Percentiles rank a stretch among this genome's conserved stretches.
These are phyloP conservation scores for Neoniphon sammara DNA, from an alignment of 2,797 vertebrate genomes.

Conservation along the genomic window DNA sequence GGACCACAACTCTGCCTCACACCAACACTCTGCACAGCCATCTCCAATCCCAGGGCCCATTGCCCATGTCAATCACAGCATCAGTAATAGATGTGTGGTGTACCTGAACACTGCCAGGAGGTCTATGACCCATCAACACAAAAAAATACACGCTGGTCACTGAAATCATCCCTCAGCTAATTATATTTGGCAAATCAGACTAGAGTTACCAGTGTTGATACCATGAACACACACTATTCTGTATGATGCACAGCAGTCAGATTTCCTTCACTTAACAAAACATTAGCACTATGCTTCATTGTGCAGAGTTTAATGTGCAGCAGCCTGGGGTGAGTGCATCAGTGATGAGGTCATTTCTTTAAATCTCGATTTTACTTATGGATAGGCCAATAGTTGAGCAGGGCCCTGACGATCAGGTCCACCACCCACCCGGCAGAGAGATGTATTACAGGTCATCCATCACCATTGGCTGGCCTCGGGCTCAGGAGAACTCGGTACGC, in stretches of 20 bases:
- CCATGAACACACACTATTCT: background rate
- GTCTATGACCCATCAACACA: slow-evolving; percentile 39
- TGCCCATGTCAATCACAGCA: slow-evolving; percentile 81
- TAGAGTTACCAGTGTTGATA: slow-evolving; percentile 11
- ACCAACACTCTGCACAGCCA: slow-evolving; percentile 70
- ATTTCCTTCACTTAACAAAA: background rate
- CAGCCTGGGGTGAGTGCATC: background rate
- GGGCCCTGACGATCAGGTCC: slow-evolving; percentile 19
- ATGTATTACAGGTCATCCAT: slow-evolving; percentile 60
- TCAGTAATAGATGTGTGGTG: slow-evolving; percentile 64
- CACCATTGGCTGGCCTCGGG: slow-evolving; percentile 35
- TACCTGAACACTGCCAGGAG: slow-evolving; percentile 48
- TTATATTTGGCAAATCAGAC: background rate
- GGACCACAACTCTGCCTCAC: slow-evolving; percentile 77
- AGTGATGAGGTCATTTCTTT: slow-evolving; percentile 32
- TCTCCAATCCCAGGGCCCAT: slow-evolving; percentile 83
- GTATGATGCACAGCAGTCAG: too few relatives aligned
- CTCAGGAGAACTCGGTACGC: slow-evolving; percentile 26
- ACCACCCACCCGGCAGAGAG: slow-evolving; percentile 34
- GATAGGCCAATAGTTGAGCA: slow-evolving; percentile 22
- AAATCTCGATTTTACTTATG: slow-evolving; percentile 25
- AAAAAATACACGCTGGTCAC: slow-evolving; percentile 31
- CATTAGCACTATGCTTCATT: background rate
- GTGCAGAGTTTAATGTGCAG: background rate
- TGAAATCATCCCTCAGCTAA: slow-evolving; percentile 39